Conservation (phyloP, 2,797 vertebrate genomes). For the Myripristis murdjan region DNA sequence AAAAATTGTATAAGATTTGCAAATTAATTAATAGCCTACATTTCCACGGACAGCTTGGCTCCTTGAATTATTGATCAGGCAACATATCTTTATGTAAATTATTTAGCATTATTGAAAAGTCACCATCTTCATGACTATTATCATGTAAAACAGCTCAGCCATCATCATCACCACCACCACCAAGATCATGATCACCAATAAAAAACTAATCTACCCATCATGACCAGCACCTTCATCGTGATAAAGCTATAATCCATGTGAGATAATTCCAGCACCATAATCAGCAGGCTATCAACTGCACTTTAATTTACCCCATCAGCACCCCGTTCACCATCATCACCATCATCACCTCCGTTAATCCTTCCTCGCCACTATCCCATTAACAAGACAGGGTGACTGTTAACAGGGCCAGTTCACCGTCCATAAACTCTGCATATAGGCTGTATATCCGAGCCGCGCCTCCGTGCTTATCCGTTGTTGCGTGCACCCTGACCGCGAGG, state of each 20-base stretch:
- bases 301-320: neutral
- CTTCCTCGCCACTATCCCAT: neutral
- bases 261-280: neutral
- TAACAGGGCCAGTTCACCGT: neutral
- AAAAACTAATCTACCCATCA: neutral
- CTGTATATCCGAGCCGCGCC: neutral
- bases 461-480: neutral
- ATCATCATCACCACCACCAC: neutral
- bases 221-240: too few relatives aligned
- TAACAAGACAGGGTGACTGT: neutral
- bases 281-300: neutral
- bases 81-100: constrained; percentile 71
- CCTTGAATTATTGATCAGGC: constrained; percentile 70
- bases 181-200: neutral
- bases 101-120: constrained; percentile 60
- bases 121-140: constrained; percentile 2
- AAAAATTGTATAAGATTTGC: constrained; percentile 41
- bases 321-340: neutral
- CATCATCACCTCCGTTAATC: neutral
- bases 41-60: constrained; percentile 66
- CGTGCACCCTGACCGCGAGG: constrained; percentile 41
- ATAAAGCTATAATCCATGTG: neutral
- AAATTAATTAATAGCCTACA: constrained; percentile 53
- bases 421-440: neutral
- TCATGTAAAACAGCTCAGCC: neutral